These are phyloP conservation scores for Anastrepha obliqua DNA, from an alignment of 1,140 invertebrate species.

Conservation along the genomic window DNA sequence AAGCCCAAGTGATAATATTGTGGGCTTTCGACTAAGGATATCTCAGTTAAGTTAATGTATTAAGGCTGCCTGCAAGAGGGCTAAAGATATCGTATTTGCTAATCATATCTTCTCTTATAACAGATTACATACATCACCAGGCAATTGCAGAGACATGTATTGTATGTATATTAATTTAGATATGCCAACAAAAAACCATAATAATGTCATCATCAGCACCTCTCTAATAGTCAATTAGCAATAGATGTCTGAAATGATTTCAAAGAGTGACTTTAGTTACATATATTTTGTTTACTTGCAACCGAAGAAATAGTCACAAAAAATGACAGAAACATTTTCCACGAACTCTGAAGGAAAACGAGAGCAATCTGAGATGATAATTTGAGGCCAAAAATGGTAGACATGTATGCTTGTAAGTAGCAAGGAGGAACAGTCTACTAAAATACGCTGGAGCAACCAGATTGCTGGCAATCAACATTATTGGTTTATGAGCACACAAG, in stretches of 20 bases:
- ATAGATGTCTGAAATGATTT: not conserved
- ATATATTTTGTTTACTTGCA: not conserved
- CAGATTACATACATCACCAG: no score
- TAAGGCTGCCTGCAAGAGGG: no score
- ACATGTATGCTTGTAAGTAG: not conserved
- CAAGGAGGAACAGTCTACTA: not conserved
- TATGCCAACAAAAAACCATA: not conserved
- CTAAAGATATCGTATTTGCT: no score
- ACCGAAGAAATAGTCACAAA: not conserved
- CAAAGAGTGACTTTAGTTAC: not conserved
- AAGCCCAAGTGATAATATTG: no score
- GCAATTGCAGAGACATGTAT: no score
- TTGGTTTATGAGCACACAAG: slow-evolving; percentile 39
- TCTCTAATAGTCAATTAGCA: not conserved
- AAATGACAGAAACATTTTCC: not conserved
- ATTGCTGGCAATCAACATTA: not conserved
- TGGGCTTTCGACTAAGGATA: no score
- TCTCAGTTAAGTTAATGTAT: no score
- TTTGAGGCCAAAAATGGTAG: not conserved
- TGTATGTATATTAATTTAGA: no score
- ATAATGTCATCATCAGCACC: slow-evolving; percentile 18
- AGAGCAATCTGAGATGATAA: slow-evolving; percentile 43
- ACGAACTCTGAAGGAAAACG: slow-evolving; percentile 13
- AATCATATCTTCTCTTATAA: no score
- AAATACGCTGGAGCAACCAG: not conserved